phyloP scores from a whole-genome alignment of 2,888 invertebrate species.

The Nezara viridula region DNA sequence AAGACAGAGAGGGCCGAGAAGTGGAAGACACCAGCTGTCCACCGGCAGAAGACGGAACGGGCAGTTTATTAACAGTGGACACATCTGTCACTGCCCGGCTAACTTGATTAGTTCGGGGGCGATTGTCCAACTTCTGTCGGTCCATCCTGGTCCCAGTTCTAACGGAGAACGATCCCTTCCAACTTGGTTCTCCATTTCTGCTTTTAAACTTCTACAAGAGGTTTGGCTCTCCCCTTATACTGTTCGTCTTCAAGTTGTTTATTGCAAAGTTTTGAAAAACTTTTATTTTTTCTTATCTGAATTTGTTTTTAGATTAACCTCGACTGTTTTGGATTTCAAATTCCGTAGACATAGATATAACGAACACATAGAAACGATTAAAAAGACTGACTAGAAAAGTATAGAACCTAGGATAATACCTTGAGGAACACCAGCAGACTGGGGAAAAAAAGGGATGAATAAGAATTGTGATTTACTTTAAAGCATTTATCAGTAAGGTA shows the following conservation, averaged over 20 bases:
- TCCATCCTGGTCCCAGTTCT: background rate
- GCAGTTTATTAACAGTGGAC: background rate
- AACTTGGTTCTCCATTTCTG: background rate
- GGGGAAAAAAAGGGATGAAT: too few relatives aligned
- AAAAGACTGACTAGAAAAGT: too few relatives aligned
- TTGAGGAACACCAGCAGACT: too few relatives aligned
- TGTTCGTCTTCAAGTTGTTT: too few relatives aligned
- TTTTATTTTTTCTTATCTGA: background rate
- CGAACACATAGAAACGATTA: too few relatives aligned
- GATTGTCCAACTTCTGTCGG: background rate
- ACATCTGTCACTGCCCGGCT: slow-evolving; percentile 40
- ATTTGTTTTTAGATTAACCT: too few relatives aligned
- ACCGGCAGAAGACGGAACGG: background rate
- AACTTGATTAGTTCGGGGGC: background rate
- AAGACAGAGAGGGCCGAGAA: background rate
- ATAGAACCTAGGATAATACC: too few relatives aligned
- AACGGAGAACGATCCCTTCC: background rate
- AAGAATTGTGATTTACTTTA: too few relatives aligned
- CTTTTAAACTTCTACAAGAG: background rate
- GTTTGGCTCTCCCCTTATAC: background rate
- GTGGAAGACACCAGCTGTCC: slow-evolving; percentile 3
- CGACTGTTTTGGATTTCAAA: too few relatives aligned
- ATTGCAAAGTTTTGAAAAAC: background rate
- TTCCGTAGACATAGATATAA: too few relatives aligned
- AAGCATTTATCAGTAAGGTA: too few relatives aligned